phyloP scores from a whole-genome alignment of 2,797 vertebrate genomes.

The Brachyalestes nurse region DNA sequence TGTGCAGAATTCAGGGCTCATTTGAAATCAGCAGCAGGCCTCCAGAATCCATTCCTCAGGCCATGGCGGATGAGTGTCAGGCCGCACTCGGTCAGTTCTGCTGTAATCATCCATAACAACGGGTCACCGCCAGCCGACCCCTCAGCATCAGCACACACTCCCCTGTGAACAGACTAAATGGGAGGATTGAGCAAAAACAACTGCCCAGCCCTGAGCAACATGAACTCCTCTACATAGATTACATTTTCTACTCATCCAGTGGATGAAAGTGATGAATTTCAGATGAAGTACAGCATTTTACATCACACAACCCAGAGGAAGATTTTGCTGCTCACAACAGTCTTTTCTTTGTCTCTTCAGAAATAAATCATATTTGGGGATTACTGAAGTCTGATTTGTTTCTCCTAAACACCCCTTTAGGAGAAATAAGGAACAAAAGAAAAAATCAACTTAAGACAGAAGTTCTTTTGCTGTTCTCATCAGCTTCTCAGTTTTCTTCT shows the following conservation, averaged over 20 bases:
- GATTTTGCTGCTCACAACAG: too few species aligned
- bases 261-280: too few species aligned
- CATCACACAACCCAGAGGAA: too few species aligned
- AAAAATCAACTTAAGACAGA: too few species aligned
- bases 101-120: slow-evolving; percentile 10
- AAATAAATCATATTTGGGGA: too few species aligned
- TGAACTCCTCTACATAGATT: not conserved
- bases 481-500: too few species aligned
- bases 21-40: not conserved
- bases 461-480: too few species aligned
- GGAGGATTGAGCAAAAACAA: not conserved
- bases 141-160: not conserved
- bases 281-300: not conserved
- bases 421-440: too few species aligned
- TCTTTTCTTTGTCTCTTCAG: too few species aligned
- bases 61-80: not conserved
- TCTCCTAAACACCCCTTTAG: too few species aligned
- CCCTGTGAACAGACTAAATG: not conserved
- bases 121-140: not conserved
- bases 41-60: not conserved
- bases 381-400: too few species aligned
- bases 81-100: not conserved
- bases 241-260: not conserved
- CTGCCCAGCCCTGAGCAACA: too few species aligned
- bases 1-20: not conserved